Evolutionary conservation across 2,888 invertebrate species (phyloP), one percentile per base, ranked within the genome.

Genomic region (Ametastegia equiseti): DNA sequence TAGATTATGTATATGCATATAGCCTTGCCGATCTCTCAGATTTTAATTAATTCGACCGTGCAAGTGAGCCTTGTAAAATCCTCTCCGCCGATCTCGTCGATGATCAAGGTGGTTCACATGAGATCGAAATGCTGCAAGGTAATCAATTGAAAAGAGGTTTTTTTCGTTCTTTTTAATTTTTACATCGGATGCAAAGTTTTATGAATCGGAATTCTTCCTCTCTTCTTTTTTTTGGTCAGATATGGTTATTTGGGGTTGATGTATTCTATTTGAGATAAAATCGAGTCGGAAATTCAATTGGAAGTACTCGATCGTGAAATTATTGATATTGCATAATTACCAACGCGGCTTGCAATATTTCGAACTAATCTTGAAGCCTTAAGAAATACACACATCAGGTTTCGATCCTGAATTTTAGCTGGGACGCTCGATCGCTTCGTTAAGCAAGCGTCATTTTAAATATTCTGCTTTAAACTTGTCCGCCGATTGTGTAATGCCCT

Each of bases 41-140:
- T 27, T 42, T 13, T 11, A 67, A 42, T 71, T 45, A 47, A 47
- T 45, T 45, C 15, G 27, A 23, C 42, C 67, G 39, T 39, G 27
- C 23, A 23, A 11, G 15, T 63, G 23, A 71, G 7, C 71, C 71
- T 71, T 71, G 71, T 45, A 30, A 45, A 71, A 71, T 71, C 47
- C 45, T 47, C 15, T 71, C 47, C 30, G 13, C 27, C 47, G 47
- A 71, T 45, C 71, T 71, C 71, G 47, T 5, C 71, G 15, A 71
- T 27, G 45, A 71, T 71, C 71, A 71, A 71, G 71, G 71, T 45
- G 71, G 45, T 71, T 71, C 71, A 45, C 45, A 47, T 45, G 47
- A 27, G 71, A 71, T 42, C 71, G 23, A 23, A 67, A 39, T 36
- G 23, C 39, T 39, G 30, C 60, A 47, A 69, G 69, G 69, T 69